These are phyloP conservation scores for Camptogramma bilineatum DNA, from an alignment of 2,888 invertebrate species.

Conservation along the genomic window DNA sequence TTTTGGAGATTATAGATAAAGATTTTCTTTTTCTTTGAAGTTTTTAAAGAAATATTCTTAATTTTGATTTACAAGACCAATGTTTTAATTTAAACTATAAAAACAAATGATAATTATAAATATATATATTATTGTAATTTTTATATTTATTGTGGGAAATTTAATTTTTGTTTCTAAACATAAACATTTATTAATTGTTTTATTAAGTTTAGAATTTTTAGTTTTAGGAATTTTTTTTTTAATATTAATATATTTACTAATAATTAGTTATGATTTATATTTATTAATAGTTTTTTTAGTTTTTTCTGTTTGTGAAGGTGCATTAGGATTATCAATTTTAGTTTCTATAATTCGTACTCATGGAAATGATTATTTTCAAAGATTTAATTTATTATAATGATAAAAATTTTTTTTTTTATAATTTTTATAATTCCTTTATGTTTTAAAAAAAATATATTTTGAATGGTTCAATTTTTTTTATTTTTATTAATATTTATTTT, in stretches of 20 bases:
- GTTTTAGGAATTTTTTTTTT: conserved; percentile 84
- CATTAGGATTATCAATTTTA: conserved; percentile 87
- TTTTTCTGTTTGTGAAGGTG: conserved; percentile 88
- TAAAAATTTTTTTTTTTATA: conserved; percentile 82
- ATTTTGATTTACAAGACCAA: conserved; percentile 89
- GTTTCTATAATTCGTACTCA: conserved; percentile 86
- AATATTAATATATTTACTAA: conserved; percentile 75
- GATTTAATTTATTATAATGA: conserved; percentile 85
- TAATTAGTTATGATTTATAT: conserved; percentile 79
- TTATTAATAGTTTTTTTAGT: conserved; percentile 87
- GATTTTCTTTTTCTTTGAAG: conserved; percentile 85
- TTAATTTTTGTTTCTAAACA: conserved; percentile 83
- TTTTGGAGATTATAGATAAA: conserved; percentile 89
- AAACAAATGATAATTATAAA: conserved; percentile 77
- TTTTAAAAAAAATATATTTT: conserved; percentile 81
- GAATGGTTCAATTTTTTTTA: conserved; percentile 81
- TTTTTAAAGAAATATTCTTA: conserved; percentile 84
- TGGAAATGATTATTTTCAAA: conserved; percentile 88
- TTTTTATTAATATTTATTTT: conserved; percentile 80
- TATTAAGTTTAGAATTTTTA: conserved; percentile 87
- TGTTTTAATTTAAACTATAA: conserved; percentile 88
- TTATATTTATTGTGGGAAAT: conserved; percentile 81
- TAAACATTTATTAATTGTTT: conserved; percentile 86
- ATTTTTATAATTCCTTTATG: conserved; percentile 81
- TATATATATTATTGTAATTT: conserved; percentile 70